A percentile compares a stretch with the other conserved stretches of the same genome.
These are phyloP conservation scores for Platycercus adscitus DNA, from an alignment of 2,113 vertebrate species.

Conservation along the genomic window DNA sequence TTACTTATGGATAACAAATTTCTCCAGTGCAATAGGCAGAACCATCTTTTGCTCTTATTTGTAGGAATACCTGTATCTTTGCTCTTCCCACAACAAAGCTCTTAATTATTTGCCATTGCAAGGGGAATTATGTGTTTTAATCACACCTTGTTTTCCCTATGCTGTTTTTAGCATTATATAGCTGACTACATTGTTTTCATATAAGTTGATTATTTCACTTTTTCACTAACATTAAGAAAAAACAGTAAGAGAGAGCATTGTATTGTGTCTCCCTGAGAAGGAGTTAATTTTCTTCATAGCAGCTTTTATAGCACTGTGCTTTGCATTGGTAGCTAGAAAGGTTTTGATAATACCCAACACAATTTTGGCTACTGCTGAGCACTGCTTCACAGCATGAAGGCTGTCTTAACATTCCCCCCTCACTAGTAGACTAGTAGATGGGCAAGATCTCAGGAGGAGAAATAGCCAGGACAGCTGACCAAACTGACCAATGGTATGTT, in stretches of 20 bases:
- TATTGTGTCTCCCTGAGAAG: background rate
- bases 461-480: background rate
- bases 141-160: background rate
- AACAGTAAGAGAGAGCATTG: background rate
- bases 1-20: background rate
- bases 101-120: background rate
- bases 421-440: background rate
- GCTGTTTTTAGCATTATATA: background rate
- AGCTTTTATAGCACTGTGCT: background rate
- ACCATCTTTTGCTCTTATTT: background rate
- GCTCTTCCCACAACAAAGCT: background rate
- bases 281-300: background rate
- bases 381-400: background rate
- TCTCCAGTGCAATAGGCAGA: background rate
- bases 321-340: background rate
- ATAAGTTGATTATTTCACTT: background rate
- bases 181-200: background rate
- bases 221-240: background rate
- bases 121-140: slow-evolving; percentile 27
- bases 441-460: background rate
- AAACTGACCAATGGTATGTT: background rate
- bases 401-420: background rate
- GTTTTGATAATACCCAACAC: background rate
- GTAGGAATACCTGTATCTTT: background rate
- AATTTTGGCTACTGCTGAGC: background rate